Base-by-base conservation (phyloP, 2,888 invertebrate species). In the Epistrophella euchroma region DNA sequence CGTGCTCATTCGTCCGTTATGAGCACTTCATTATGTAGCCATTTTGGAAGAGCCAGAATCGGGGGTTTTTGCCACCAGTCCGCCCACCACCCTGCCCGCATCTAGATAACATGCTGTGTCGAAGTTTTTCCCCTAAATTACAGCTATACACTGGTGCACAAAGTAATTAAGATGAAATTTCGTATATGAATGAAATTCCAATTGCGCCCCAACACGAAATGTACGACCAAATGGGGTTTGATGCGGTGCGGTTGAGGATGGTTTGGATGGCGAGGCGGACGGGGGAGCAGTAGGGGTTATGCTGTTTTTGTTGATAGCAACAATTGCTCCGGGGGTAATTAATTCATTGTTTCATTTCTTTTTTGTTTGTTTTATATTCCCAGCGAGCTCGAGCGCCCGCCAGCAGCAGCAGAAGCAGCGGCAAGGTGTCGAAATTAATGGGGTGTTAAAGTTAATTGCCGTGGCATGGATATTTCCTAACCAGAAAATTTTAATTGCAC, bases 361-460 rank as follows among this genome's bases (percentile, higher is more conserved):
- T 79, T 68, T 68, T 25, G 68, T 37, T 37, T 68, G 68, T 52
- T 68, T 66, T 45, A 68, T 45, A 78, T 47, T 37, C 32, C 37
- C 37, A 43, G 7, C 15, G 4, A 11, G 22, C 19, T 1, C 5
- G n/a, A n/a, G n/a, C n/a, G n/a, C n/a, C n/a, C 25, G 4, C 2
- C 25, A 4, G 25, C 0, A 10, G 10, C 9, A 9, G 2, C 2
- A 19, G 2, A 17, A 15, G 28, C 13, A 37, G 13, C 56, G 45
- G 82, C 74, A 82, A 87, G 87, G 87, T 87, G 87, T 83, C 75
- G 35, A 68, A 87, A 78, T 87, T 87, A 87, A 87, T 83, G 87
- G 83, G 87, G 78, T 87, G 87, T 87, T 87, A 87, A 87, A 87
- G 83, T 87, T 87, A 87, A 87, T 87, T 87, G 87, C 87, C 83